Conservation (phyloP, 2,888 invertebrate species). For the Lagria hirta region DNA sequence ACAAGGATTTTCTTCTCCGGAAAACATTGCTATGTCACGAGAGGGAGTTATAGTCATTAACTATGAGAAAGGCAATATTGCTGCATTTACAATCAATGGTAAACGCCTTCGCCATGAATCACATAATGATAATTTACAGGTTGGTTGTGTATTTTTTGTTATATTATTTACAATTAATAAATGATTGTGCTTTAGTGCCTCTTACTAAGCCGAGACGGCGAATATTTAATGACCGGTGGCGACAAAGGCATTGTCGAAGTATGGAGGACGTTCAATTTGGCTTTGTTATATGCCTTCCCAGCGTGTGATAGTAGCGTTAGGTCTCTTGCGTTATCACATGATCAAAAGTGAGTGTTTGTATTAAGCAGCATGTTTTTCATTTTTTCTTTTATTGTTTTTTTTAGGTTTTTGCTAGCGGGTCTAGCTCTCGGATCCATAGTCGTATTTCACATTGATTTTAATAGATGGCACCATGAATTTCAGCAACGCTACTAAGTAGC, state of each 20-base stretch:
- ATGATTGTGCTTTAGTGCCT: slow-evolving; percentile 66
- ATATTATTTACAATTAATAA: slow-evolving; percentile 1
- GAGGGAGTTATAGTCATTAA: slow-evolving; percentile 96
- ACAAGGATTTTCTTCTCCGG: slow-evolving; percentile 72
- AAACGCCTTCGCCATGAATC: slow-evolving; percentile 85
- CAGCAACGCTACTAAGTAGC: slow-evolving; percentile 79
- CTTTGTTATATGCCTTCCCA: slow-evolving; percentile 96
- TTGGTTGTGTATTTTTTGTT: slow-evolving; percentile 44
- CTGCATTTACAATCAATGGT: slow-evolving; percentile 94
- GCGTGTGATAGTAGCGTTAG: slow-evolving; percentile 94
- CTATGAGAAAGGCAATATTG: slow-evolving; percentile 89
- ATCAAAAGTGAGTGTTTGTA: slow-evolving; percentile 96
- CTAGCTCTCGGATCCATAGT: slow-evolving; percentile 96
- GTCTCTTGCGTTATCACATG: slow-evolving; percentile 94
- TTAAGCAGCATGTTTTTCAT: slow-evolving; percentile 8
- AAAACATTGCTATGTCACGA: slow-evolving; percentile 89
- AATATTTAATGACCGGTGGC: slow-evolving; percentile 97
- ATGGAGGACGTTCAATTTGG: slow-evolving; percentile 96
- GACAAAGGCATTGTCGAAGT: slow-evolving; percentile 97
- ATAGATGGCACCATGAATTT: slow-evolving; percentile 96
- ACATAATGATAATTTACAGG: slow-evolving; percentile 94
- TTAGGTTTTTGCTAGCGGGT: slow-evolving; percentile 95
- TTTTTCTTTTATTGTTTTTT: slow-evolving; percentile 13
- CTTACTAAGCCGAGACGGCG: slow-evolving; percentile 94
- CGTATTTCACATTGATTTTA: slow-evolving; percentile 99